Evolutionary conservation across 2,888 invertebrate genomes (phyloP).

Genomic region (Hydriomena furcata): DNA sequence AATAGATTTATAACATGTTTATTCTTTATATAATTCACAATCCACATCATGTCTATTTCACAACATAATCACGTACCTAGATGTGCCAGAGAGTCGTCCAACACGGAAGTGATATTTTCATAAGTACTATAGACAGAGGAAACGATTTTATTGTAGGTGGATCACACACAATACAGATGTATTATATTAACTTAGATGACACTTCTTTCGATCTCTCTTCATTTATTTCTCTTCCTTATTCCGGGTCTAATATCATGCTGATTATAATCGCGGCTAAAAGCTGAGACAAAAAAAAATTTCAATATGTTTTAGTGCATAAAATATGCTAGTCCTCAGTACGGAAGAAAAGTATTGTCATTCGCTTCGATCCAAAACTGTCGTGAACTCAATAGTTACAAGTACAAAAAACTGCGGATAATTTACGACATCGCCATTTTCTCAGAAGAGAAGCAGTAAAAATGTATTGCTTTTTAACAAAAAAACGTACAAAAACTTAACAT

Average conservation of each 20-base stretch:
- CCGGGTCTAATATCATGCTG: too few relatives aligned
- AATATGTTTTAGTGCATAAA: too few relatives aligned
- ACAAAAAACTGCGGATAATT: constrained; percentile 1
- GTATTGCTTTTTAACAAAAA: constrained; percentile 17
- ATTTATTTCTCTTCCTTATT: too few relatives aligned
- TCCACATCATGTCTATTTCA: constrained; percentile 7
- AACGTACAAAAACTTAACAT: constrained; percentile 10
- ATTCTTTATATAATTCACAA: background rate
- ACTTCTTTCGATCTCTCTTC: too few relatives aligned
- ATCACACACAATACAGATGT: background rate
- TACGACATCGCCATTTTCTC: constrained; percentile 10
- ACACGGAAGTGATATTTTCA: constrained; percentile 19
- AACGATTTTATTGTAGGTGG: constrained; percentile 11
- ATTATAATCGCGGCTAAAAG: too few relatives aligned
- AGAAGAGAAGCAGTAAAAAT: constrained; percentile 31
- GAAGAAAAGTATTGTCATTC: background rate
- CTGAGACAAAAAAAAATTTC: too few relatives aligned
- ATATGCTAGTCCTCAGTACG: too few relatives aligned
- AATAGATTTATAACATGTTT: too few relatives aligned
- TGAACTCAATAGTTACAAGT: too few relatives aligned
- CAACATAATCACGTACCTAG: constrained; percentile 24
- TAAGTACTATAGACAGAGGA: constrained; percentile 13
- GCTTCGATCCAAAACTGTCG: background rate
- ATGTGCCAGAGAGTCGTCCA: constrained; percentile 9
- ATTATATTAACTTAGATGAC: too few relatives aligned